A percentile compares a stretch with the other conserved stretches of the same genome.
Conservation (phyloP, 2,888 invertebrate genomes). For the Palloptera scutellata region DNA sequence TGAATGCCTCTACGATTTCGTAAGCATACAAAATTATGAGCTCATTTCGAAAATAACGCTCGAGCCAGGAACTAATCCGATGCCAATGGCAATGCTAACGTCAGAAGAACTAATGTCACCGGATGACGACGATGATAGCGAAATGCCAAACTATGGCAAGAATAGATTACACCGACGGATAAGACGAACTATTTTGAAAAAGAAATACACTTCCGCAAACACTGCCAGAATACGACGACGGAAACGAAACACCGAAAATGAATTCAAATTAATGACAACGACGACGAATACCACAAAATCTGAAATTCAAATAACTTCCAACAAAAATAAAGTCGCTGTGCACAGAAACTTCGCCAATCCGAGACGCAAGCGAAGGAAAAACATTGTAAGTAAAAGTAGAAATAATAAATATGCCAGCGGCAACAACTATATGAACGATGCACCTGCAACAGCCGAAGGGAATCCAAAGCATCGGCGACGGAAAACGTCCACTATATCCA, state of each 20-base stretch:
- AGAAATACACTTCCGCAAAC: conserved; percentile 17
- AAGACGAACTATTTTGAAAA: conserved; percentile 14
- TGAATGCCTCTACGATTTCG: conserved; percentile 81
- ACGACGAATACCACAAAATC: too few relatives aligned
- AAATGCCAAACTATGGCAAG: not conserved
- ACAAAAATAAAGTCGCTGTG: too few relatives aligned
- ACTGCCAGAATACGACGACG: conserved; percentile 17
- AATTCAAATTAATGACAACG: conserved; percentile 34
- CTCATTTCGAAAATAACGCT: conserved; percentile 51
- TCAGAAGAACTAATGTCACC: conserved; percentile 38
- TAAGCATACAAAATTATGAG: conserved; percentile 69
- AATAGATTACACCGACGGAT: conserved; percentile 14
- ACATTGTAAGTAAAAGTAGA: conserved; percentile 4
- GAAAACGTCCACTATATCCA: conserved; percentile 32
- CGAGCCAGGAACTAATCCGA: conserved; percentile 52
- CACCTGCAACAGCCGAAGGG: conserved; percentile 23
- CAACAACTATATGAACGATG: conserved; percentile 16
- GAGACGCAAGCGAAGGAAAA: conserved; percentile 3
- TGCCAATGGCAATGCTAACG: conserved; percentile 54
- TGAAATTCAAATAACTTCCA: conserved; percentile 28
- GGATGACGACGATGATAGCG: conserved; percentile 25
- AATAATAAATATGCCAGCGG: conserved; percentile 11
- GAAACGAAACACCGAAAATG: conserved; percentile 29
- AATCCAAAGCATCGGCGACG: conserved; percentile 45
- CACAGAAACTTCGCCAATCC: conserved; percentile 19